phyloP scores from a whole-genome alignment of 2,888 invertebrate species.

The Heteromurus nitidus region DNA sequence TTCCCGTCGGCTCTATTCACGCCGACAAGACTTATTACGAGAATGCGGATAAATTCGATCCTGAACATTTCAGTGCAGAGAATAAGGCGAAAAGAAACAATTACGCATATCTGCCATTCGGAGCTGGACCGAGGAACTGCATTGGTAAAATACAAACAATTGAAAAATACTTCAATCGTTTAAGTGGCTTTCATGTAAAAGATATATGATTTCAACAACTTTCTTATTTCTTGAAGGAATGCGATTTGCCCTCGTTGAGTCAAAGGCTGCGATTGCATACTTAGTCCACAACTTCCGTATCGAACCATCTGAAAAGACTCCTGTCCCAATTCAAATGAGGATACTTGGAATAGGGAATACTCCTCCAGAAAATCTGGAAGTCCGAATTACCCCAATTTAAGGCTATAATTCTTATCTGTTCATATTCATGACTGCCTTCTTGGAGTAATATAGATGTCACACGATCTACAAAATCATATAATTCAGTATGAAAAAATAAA shows the following conservation, averaged over 20 bases:
- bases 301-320: constrained; percentile 23
- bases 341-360: neutral
- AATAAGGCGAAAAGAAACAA: constrained; percentile 48
- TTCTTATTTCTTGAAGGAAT: constrained; percentile 7
- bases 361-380: constrained; percentile 18
- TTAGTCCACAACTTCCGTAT: constrained; percentile 31
- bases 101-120: constrained; percentile 62
- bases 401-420: no score
- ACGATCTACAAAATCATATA: no score
- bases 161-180: no score
- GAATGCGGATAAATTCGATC: constrained; percentile 64
- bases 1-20: constrained; percentile 52
- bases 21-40: constrained; percentile 58
- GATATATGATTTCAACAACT: neutral
- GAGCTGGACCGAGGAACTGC: constrained; percentile 62
- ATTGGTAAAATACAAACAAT: no score
- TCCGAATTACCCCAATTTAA: constrained; percentile 18
- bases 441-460: no score
- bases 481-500: no score
- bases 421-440: no score
- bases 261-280: constrained; percentile 34
- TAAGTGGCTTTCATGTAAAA: no score
- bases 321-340: neutral
- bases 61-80: constrained; percentile 57
- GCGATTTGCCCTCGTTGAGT: constrained; percentile 41